Evolutionary conservation across 2,113 vertebrate species (phyloP).

Genomic region (Heterocephalus glaber): DNA sequence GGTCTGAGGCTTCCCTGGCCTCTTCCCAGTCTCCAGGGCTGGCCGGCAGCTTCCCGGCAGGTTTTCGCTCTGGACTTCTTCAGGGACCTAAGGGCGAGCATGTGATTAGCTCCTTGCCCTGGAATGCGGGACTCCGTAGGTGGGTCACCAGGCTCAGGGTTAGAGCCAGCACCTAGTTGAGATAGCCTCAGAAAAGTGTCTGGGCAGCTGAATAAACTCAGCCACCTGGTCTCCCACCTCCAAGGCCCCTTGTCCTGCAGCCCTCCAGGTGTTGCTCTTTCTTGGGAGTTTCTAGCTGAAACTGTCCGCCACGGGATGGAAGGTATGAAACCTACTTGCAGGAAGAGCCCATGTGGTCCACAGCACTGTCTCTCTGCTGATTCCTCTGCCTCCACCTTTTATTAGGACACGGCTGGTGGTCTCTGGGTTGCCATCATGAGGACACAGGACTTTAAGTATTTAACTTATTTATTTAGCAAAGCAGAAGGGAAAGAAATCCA

Average conservation of each 20-base stretch:
- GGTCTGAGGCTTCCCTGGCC: not conserved
- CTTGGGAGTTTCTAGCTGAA: not conserved
- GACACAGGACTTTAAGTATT: conserved; percentile 68
- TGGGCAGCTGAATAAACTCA: not conserved
- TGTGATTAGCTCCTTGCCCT: conserved; percentile 43
- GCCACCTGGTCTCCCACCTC: not conserved
- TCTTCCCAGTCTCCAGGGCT: not conserved
- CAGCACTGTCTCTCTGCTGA: not conserved
- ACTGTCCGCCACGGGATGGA: not conserved
- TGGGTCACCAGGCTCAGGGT: not conserved
- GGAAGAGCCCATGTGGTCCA: not conserved
- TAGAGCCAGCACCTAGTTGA: not conserved
- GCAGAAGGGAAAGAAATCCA: conserved; percentile 21
- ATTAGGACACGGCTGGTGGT: not conserved
- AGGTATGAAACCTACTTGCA: not conserved
- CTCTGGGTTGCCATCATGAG: conserved; percentile 20
- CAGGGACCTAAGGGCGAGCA: not conserved
- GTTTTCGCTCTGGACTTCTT: not conserved
- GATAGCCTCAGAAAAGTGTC: not conserved
- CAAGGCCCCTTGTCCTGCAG: not conserved
- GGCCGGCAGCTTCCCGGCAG: not conserved
- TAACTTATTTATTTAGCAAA: conserved; percentile 81
- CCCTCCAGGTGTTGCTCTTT: not conserved
- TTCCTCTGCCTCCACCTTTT: not conserved
- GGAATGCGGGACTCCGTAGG: not conserved